These are phyloP conservation scores for Trichosurus vulpecula DNA, from an alignment of 2,797 vertebrate species.

Conservation along the genomic window DNA sequence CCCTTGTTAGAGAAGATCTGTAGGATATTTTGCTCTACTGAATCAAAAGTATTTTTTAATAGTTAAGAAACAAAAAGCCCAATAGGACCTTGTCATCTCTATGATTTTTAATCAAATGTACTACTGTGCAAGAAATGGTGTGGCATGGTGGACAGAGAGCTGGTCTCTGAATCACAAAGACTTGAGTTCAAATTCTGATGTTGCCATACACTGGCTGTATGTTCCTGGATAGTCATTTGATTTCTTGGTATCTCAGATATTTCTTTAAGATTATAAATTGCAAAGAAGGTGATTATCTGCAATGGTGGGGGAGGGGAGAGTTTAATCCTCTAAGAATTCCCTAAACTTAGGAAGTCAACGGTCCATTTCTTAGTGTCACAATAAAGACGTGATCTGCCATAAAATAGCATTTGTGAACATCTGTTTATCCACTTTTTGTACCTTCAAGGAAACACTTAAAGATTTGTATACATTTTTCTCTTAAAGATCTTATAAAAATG, in stretches of 20 bases:
- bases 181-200: not conserved
- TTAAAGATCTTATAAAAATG: not conserved
- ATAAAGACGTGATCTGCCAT: not conserved
- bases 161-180: not conserved
- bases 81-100: not conserved
- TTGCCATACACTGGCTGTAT: not conserved
- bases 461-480: not conserved
- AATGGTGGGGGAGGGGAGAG: not conserved
- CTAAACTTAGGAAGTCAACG: not conserved
- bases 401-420: not conserved
- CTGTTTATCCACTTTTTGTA: not conserved
- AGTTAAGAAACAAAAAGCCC: not conserved
- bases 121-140: not conserved
- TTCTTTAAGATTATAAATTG: not conserved
- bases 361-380: not conserved
- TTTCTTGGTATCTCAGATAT: not conserved
- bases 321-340: not conserved
- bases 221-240: not conserved
- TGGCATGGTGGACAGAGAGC: not conserved
- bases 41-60: not conserved
- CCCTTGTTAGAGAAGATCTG: not conserved
- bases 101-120: not conserved
- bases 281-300: not conserved
- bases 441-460: not conserved
- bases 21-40: not conserved